Evolutionary conservation across 2,888 invertebrate genomes (phyloP), one percentile per base, ranked within the genome.

Genomic region (Orchesellides sinensis): DNA sequence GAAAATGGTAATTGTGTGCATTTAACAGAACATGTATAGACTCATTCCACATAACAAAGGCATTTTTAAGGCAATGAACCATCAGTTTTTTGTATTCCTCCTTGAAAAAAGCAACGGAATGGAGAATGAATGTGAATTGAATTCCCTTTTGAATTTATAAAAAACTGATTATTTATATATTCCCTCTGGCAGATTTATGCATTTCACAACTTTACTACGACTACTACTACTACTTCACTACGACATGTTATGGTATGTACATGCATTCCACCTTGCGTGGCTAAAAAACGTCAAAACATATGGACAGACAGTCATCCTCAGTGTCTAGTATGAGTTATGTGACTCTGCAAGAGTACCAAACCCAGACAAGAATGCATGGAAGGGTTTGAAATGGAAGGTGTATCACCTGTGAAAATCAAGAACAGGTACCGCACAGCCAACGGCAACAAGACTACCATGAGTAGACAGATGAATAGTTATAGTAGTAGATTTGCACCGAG

Each of bases 361-460:
- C n/a, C n/a, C n/a, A n/a, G n/a, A n/a, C n/a, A n/a, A n/a, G n/a
- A n/a, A n/a, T n/a, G n/a, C 21, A 47, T 10, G n/a, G n/a, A 47
- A n/a, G 47, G 12, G 35, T 8, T 10, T 4, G 47, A 10, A 21
- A 21, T 5, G 27, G 56, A 21, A 32, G 25, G n/a, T 56, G 35
- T 27, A 6, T 27, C 19, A 45, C 23, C 19, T 59, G 59, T 19
- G 32, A 59, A 59, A 59, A 59, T 59, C 59, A 59, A 29, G 12
- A 6, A 59, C 74, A 66, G 56, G 66, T 75, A 66, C 75, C 66
- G 75, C 75, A 75, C 66, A 66, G 66, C 66, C 75, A 75, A 75
- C 65, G 75, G 75, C 73, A 63, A 73, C 19, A 23, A 21, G 17
- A 54, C 35, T 14, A 27, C 59, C 56, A 19, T 8, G 27, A 6